Conservation (phyloP, 2,888 invertebrate species). For the Holacanthella duospinosa region DNA sequence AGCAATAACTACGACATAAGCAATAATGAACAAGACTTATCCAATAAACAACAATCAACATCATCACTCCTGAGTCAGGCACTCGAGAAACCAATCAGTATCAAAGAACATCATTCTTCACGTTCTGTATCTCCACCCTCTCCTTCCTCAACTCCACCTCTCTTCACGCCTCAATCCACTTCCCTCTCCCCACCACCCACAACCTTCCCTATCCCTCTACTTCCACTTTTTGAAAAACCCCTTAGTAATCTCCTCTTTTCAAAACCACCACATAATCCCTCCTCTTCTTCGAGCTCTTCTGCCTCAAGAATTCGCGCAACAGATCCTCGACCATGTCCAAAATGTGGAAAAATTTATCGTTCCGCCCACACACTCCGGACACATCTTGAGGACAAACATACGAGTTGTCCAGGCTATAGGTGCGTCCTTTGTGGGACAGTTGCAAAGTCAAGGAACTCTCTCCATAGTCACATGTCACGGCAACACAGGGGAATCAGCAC, state of each 20-base stretch:
- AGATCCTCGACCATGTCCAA: conserved; percentile 82
- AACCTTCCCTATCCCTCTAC: background rate
- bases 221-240: background rate
- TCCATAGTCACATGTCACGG: conserved; percentile 87
- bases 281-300: conserved; percentile 43
- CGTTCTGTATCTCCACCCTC: background rate
- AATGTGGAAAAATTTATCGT: conserved; percentile 84
- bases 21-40: background rate
- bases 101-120: background rate
- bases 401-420: conserved; percentile 72
- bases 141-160: background rate
- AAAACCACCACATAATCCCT: background rate
- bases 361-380: conserved; percentile 83
- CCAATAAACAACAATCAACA: background rate
- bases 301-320: conserved; percentile 71
- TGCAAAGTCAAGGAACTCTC: conserved; percentile 79
- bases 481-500: conserved; percentile 88
- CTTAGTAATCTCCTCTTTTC: background rate
- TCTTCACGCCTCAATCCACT: background rate
- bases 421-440: conserved; percentile 87
- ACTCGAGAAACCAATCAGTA: background rate
- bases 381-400: conserved; percentile 85
- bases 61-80: background rate
- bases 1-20: conserved; percentile 1
- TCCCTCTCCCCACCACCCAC: background rate